These are phyloP conservation scores for Cochlearius cochlearius DNA, from an alignment of 2,113 vertebrate genomes.

Conservation along the genomic window DNA sequence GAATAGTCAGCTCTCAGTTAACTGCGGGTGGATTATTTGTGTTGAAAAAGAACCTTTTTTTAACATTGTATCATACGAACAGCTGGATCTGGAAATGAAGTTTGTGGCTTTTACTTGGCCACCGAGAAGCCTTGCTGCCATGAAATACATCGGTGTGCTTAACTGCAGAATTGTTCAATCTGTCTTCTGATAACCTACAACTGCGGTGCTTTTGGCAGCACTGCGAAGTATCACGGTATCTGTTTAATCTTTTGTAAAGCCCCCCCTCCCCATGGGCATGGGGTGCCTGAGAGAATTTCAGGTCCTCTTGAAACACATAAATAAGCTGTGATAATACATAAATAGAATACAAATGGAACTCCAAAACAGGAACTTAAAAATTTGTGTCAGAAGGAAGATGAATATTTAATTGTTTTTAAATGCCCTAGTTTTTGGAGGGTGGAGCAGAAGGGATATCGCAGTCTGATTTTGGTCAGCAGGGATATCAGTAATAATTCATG, in stretches of 20 bases:
- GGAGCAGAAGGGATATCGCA: not conserved
- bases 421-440: not conserved
- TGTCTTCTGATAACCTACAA: not conserved
- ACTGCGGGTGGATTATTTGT: not conserved
- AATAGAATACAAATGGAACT: not conserved
- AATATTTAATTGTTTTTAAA: not conserved
- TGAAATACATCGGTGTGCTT: not conserved
- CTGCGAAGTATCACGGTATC: not conserved
- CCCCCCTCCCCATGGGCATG: not conserved
- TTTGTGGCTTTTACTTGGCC: slow-evolving; percentile 5
- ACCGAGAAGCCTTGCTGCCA: not conserved
- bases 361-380: not conserved
- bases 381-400: not conserved
- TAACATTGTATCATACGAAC: not conserved
- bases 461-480: not conserved
- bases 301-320: not conserved
- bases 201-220: not conserved
- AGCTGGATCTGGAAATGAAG: slow-evolving; percentile 3
- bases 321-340: not conserved
- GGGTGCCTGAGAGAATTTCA: not conserved
- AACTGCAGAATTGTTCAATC: not conserved
- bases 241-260: not conserved
- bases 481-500: not conserved
- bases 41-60: not conserved
- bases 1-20: not conserved